phyloP scores from a whole-genome alignment of 2,113 vertebrate genomes.

The Hiodon alosoides region DNA sequence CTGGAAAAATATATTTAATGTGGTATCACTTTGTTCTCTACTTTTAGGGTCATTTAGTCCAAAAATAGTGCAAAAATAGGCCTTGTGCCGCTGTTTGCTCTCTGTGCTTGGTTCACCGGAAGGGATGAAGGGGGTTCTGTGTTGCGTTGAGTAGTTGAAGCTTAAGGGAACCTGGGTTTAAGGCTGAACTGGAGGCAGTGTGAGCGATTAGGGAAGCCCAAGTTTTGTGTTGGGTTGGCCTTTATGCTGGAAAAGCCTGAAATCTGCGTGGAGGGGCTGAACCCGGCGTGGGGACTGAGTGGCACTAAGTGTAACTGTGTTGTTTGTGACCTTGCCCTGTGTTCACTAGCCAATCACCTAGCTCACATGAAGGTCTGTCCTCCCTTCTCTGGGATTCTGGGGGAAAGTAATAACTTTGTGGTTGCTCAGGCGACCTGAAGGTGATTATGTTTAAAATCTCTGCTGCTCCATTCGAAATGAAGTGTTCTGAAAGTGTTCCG shows the following conservation, averaged over 20 bases:
- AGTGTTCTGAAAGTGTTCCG: no score
- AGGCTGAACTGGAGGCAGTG: background rate
- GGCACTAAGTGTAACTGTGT: background rate
- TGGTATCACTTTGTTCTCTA: background rate
- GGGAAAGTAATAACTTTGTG: background rate
- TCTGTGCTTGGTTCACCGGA: background rate
- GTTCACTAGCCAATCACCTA: no score
- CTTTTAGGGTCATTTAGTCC: background rate
- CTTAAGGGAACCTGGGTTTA: background rate
- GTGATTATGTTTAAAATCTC: constrained; percentile 2
- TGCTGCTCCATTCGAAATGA: no score
- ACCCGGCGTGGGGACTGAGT: background rate
- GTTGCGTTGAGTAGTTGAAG: background rate
- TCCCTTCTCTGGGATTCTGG: no score
- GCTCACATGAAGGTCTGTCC: no score
- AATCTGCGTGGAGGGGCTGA: background rate
- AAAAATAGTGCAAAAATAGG: background rate
- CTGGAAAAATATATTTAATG: background rate
- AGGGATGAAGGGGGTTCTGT: background rate
- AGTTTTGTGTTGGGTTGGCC: background rate
- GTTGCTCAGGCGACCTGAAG: constrained; percentile 2
- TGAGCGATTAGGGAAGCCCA: no score
- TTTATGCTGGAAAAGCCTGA: background rate
- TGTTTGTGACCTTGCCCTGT: no score
- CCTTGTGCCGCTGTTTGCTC: background rate